phyloP scores from a whole-genome alignment of 1,140 invertebrate genomes.

The Drosophila biarmipes region DNA sequence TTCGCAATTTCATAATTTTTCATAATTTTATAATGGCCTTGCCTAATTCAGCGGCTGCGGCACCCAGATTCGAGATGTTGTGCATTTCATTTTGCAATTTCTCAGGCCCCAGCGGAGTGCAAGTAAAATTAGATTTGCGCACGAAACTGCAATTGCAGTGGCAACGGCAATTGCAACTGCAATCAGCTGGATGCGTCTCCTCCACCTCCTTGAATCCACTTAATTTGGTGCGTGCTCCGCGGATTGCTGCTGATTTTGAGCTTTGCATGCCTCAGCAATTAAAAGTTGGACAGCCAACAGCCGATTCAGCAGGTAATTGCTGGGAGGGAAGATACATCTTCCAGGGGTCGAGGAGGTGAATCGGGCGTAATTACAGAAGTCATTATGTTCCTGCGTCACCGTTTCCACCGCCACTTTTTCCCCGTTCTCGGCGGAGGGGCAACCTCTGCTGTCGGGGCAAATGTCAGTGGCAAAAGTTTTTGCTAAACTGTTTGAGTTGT shows the following conservation, averaged over 20 bases:
- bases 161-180: neutral
- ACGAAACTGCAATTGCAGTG: conserved; percentile 10
- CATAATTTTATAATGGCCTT: conserved; percentile 74
- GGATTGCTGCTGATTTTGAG: conserved; percentile 30
- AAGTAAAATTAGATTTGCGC: conserved; percentile 57
- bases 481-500: conserved; percentile 64
- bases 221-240: conserved; percentile 37
- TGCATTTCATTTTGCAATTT: conserved; percentile 15
- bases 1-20: conserved; percentile 51
- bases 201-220: conserved; percentile 2
- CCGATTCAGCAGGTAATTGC: conserved; percentile 72
- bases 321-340: conserved; percentile 12
- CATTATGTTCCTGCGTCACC: conserved; percentile 60
- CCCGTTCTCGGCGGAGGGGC: conserved; percentile 1
- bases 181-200: conserved; percentile 7
- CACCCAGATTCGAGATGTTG: neutral
- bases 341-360: neutral
- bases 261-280: conserved; percentile 72
- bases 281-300: conserved; percentile 70
- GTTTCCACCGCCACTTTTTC: conserved; percentile 23
- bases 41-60: conserved; percentile 43
- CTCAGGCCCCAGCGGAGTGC: conserved; percentile 9
- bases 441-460: conserved; percentile 28
- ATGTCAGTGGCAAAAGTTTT: conserved; percentile 64
- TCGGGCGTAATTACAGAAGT: conserved; percentile 68